Evolutionary conservation across 2,888 invertebrate genomes (phyloP).

Genomic region (Himalopsyche tibetana): DNA sequence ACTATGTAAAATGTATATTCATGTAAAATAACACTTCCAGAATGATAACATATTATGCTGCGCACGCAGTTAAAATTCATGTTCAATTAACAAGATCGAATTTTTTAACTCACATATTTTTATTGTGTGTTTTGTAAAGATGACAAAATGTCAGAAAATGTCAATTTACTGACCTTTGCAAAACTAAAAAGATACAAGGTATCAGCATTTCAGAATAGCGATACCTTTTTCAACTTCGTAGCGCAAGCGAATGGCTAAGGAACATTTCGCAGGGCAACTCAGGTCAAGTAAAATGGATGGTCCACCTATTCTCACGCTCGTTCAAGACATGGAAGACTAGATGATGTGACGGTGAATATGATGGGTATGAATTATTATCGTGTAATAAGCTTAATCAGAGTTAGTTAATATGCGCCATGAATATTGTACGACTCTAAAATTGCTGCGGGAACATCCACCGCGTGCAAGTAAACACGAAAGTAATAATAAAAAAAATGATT

Average conservation of each 20-base stretch:
- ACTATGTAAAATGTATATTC: no score
- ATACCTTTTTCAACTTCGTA: background rate
- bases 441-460: background rate
- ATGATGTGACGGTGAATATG: background rate
- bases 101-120: no score
- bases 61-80: no score
- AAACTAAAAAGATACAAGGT: background rate
- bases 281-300: background rate
- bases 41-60: no score
- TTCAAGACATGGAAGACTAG: background rate
- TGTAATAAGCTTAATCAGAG: background rate
- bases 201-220: background rate
- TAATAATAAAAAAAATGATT: no score
- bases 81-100: no score
- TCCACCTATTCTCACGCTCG: background rate
- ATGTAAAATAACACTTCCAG: no score
- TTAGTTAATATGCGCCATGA: background rate
- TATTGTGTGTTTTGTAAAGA: no score
- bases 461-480: no score
- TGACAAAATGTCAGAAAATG: background rate
- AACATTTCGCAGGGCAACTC: background rate
- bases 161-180: background rate
- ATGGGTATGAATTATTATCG: constrained; percentile 8
- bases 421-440: background rate
- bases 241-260: background rate